Evolutionary conservation across 2,797 vertebrate species (phyloP), one percentile per base, ranked within the genome.

Genomic region (Chrysocyon brachyurus): DNA sequence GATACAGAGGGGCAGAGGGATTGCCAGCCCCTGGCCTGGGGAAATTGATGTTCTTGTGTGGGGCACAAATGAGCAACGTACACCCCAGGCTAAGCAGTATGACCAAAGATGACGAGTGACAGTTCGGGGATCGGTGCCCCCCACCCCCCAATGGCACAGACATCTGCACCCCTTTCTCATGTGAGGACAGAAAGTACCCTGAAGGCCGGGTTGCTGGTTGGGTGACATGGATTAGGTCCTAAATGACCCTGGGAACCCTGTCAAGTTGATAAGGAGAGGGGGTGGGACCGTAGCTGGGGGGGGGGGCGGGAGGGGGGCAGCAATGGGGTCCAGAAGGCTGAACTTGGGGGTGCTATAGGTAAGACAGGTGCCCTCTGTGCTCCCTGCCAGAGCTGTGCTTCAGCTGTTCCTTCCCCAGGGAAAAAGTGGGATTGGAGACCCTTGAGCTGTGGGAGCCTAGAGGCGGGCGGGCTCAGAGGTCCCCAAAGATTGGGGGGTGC

Each of bases 181-280:
- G 4, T 33, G 28, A 19, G 21, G 70, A 36, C 52, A 46, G 15
- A 24, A 22, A 21, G 52, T 31, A 0, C 21, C 11, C 68, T 3
- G 2, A 54, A 49, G 26, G 3, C 63, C 1, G 31, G 33, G 5
- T n/a, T 75, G 7, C 77, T 0, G 0, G 26, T n/a, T 46, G 6
- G 10, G 16, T 54, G 28, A 54, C 12, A 16, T 26, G 70, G 64
- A 16, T 88, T 54, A n/a, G 85, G 21, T 79, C 56, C 56, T n/a
- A 26, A 31, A 4, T 12, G 46, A n/a, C 24, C 1, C 5, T 54
- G 49, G 10, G 49, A 17, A 19, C 33, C 52, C 52, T 46, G 40
- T 31, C 12, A 16, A 16, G 9, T 36, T 59, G 68, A 33, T 14
- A 36, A 78, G 64, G 40, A 16, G 14, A 66, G 14, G 59, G 33